Evolutionary conservation across 2,888 invertebrate species (phyloP).

Genomic region (Cosmorhoe ocellata): DNA sequence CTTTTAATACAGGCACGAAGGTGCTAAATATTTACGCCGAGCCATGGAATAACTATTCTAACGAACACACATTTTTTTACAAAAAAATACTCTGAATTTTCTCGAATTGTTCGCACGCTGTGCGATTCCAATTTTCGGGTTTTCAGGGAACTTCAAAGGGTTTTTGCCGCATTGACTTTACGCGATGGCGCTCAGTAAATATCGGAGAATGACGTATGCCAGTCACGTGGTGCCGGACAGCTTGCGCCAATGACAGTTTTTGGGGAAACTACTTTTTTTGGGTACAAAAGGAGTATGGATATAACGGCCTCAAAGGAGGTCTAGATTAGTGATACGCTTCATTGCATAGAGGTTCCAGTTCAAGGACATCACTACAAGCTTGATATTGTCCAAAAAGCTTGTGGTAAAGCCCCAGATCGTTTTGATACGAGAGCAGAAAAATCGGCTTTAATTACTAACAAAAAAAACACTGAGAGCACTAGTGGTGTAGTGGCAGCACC

Average conservation of each 20-base stretch:
- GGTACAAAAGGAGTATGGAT: background rate
- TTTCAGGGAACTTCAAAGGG: constrained; percentile 3
- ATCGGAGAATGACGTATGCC: background rate
- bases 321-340: too few relatives aligned
- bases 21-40: background rate
- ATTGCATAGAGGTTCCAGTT: too few relatives aligned
- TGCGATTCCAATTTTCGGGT: background rate
- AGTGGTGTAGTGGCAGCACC: too few relatives aligned
- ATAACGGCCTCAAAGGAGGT: too few relatives aligned
- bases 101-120: background rate
- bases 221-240: background rate
- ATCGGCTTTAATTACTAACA: too few relatives aligned
- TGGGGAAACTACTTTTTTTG: background rate
- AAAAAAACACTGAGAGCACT: too few relatives aligned
- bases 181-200: constrained; percentile 1
- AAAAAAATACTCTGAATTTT: background rate
- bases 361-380: too few relatives aligned
- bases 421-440: too few relatives aligned
- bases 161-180: constrained; percentile 7
- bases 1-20: background rate
- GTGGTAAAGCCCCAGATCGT: too few relatives aligned
- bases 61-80: constrained; percentile 4
- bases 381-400: too few relatives aligned
- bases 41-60: background rate
- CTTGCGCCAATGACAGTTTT: background rate